phyloP scores from a whole-genome alignment of 2,888 invertebrate species.

The Podabrus alpinus region DNA sequence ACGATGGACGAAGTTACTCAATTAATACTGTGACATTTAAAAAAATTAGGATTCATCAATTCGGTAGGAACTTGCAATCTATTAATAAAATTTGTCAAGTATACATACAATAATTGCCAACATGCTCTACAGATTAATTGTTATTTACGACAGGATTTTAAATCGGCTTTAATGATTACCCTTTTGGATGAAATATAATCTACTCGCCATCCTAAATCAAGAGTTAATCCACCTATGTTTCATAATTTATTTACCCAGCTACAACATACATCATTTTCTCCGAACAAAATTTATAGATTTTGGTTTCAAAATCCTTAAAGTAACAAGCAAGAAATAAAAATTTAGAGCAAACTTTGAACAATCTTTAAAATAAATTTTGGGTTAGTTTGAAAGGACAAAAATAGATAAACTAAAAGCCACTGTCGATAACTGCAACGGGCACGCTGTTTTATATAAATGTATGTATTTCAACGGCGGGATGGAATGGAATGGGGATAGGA shows the following conservation, averaged over 20 bases:
- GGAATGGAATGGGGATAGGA: background rate
- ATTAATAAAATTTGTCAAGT: conserved; percentile 13
- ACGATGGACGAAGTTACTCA: background rate
- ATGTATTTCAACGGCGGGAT: background rate
- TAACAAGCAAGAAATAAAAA: background rate
- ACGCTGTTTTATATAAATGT: background rate
- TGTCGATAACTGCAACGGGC: background rate
- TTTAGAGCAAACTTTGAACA: background rate
- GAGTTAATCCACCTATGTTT: conserved; percentile 44
- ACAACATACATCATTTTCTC: conserved; percentile 41
- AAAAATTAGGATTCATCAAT: background rate
- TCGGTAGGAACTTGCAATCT: background rate
- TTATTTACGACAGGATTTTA: conserved; percentile 40
- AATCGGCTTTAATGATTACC: conserved; percentile 44
- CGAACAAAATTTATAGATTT: conserved; percentile 33
- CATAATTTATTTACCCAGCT: conserved; percentile 43
- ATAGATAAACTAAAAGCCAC: background rate
- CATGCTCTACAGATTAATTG: conserved; percentile 39
- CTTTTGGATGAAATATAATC: conserved; percentile 41
- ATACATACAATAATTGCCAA: conserved; percentile 29
- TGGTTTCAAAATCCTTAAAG: background rate
- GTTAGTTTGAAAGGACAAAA: background rate
- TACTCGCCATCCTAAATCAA: conserved; percentile 43
- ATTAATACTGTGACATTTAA: background rate
- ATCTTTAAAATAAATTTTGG: background rate